Evolutionary conservation across 2,888 invertebrate genomes (phyloP), one percentile per base, ranked within the genome.

Genomic region (Synanthedon vespiformis): DNA sequence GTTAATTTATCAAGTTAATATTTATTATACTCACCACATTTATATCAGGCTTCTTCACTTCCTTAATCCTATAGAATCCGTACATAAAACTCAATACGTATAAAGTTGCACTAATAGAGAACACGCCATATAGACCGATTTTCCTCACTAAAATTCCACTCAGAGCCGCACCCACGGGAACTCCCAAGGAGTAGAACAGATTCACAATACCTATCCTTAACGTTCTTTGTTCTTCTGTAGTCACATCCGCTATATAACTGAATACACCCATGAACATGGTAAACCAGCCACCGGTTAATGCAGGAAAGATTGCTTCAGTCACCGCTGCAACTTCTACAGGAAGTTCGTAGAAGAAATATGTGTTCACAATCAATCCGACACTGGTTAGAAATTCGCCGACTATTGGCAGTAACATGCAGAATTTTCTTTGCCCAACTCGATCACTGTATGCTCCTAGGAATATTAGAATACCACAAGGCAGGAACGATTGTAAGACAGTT

Each of bases 181-280:
- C 93, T 22, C 96, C 95, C 50, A 96, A 83, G 1, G 96, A 96
- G 62, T 95, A 92, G 77, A 95, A 96, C 6, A 96, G 90, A 80
- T 97, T 97, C 58, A 95, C 92, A 52, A 96, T 92, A 27, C 96
- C 95, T 64, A 97, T 95, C 57, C 96, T 83, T 50, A 95, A 86
- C 18, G 96, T 96, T 62, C 96, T 90, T 62, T 92, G 93, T 73
- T 95, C 93, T 58, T 94, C 91, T 2, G 93, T 92, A 3, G 96
- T 95, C 13, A 95, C 93, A 70, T 96, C 95, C 2, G 93, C 94
- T 55, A 97, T 93, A 71, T 96, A 96, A 79, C 95, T 94, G 80
- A 96, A 94, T 59, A 95, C 92, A 16, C 94, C 94, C 94, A 95
- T 95, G 64, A 95, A 92, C 94, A 95, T 94, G 40, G 94, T 94